phyloP scores from a whole-genome alignment of 1,140 invertebrate genomes.

The Drosophila nigrodunni region DNA sequence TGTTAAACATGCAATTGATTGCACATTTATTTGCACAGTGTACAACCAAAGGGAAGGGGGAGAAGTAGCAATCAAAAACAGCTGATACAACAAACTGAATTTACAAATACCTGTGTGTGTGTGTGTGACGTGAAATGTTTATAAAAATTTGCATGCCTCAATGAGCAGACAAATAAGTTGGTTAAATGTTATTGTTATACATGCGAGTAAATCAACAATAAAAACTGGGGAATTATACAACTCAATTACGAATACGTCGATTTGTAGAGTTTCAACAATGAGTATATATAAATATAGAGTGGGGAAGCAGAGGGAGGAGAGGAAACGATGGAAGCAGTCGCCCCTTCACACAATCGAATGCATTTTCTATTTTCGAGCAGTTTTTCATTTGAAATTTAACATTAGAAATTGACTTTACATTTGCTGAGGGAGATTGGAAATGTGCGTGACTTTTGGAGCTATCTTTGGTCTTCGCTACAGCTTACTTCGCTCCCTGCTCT shows the following conservation, averaged over 20 bases:
- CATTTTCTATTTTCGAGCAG: conserved; percentile 61
- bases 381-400: conserved; percentile 51
- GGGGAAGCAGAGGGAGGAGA: background rate
- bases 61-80: conserved; percentile 5
- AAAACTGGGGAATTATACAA: conserved; percentile 56
- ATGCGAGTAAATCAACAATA: conserved; percentile 14
- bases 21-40: conserved; percentile 30
- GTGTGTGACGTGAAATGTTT: conserved; percentile 30
- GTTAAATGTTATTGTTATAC: conserved; percentile 68
- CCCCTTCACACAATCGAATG: conserved; percentile 53
- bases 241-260: conserved; percentile 54
- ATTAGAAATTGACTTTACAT: conserved; percentile 46
- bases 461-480: conserved; percentile 1
- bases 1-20: conserved; percentile 26
- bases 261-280: conserved; percentile 16
- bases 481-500: background rate
- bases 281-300: conserved; percentile 15
- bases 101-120: background rate
- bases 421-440: background rate
- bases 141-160: conserved; percentile 72
- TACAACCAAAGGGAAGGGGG: background rate
- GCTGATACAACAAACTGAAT: conserved; percentile 12
- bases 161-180: conserved; percentile 60
- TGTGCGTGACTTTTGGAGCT: conserved; percentile 28
- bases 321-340: background rate